Conservation (phyloP, 2,797 vertebrate species). For the Xiphophorus birchmanni region DNA sequence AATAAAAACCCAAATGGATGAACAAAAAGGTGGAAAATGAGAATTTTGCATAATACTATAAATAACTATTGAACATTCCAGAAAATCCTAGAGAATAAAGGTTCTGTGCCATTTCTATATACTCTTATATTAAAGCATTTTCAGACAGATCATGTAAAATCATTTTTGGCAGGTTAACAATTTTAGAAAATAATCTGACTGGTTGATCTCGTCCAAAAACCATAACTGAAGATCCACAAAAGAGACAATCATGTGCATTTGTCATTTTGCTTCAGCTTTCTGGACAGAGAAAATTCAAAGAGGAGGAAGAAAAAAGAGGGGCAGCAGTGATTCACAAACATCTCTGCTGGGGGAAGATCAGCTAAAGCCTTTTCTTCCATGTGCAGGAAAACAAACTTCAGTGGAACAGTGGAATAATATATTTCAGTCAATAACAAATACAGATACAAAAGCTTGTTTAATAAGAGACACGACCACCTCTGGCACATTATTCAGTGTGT, state of each 20-base stretch:
- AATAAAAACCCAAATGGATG: too few species aligned
- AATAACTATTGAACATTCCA: background rate
- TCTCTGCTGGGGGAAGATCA: slow-evolving; percentile 21
- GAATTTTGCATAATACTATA: background rate
- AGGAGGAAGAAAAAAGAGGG: background rate
- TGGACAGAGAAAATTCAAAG: background rate
- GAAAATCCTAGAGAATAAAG: background rate
- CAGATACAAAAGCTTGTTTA: slow-evolving; percentile 54
- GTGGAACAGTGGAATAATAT: slow-evolving; percentile 20
- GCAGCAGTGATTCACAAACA: slow-evolving; percentile 25
- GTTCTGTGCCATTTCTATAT: background rate
- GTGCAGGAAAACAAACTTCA: slow-evolving; percentile 50
- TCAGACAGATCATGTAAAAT: background rate
- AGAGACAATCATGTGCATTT: background rate
- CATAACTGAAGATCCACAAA: background rate
- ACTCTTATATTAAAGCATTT: background rate
- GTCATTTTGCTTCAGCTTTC: background rate
- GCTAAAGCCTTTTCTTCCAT: slow-evolving; percentile 26
- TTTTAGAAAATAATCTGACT: background rate
- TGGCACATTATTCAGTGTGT: slow-evolving; percentile 12
- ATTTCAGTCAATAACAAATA: slow-evolving; percentile 32
- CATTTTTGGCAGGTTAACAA: background rate
- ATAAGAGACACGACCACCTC: slow-evolving; percentile 37
- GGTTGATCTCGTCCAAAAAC: background rate
- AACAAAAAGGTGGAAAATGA: too few species aligned